Evolutionary conservation across 2,888 invertebrate species (phyloP), one percentile per base, ranked within the genome.

Genomic region (Macrophya alboannulata): DNA sequence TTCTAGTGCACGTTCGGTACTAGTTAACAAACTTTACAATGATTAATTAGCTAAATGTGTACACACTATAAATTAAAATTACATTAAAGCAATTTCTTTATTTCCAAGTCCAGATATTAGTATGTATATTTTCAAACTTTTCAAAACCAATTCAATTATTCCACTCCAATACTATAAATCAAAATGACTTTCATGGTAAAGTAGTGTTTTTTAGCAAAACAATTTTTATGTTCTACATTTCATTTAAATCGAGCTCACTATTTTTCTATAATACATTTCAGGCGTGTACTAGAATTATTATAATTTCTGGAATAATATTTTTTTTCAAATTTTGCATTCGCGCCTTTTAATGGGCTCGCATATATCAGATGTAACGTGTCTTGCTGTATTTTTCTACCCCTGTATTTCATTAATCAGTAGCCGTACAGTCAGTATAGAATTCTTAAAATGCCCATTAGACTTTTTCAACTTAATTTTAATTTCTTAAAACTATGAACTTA

Each of bases 1-100:
- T 77, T 77, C 31, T 74, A 43, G 72, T 74, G 45, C 72, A 43
- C 72, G 40, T 21, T 74, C 72, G 72, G n/a, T 74, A 74, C 45
- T 45, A 74, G 40, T n/a, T 74, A 17, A 45, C 12, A 74, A 45
- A 74, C 21, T 45, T 74, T 45, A 45, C 72, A 74, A 74, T 74
- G 43, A 74, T 74, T 43, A 43, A 21, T 74, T 45, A 74, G 43
- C n/a, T 74, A 4, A 43, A 43, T 74, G 43, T 74, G 43, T 45
- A 74, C 21, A 45, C n/a, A 45, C 8, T 43, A 74, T 45, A 6
- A 74, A 74, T 45, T n/a, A 74, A 74, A 74, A 74, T 74, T 43
- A 43, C 43, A 74, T 74, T 74, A 10, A 74, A 74, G 4, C 31
- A 4, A 74, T 74, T 74, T 43, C 12, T 25, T 45, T n/a, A 45